These are phyloP conservation scores for Arge pagana DNA, from an alignment of 2,888 invertebrate species.

Conservation along the genomic window DNA sequence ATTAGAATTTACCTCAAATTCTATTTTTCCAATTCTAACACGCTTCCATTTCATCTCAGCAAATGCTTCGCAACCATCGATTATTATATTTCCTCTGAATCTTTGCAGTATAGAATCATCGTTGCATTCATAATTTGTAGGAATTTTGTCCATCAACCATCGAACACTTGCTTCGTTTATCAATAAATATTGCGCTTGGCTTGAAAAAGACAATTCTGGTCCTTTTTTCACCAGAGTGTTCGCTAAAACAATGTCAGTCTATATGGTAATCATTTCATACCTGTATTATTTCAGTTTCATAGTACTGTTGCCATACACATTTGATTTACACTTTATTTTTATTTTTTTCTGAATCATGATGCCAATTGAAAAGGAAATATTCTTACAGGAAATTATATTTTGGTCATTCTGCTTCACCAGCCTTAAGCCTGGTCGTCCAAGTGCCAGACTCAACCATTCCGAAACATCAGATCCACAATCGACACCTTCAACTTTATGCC, in stretches of 20 bases:
- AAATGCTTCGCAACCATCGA: constrained; percentile 74
- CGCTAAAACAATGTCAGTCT: too few relatives aligned
- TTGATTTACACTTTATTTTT: too few relatives aligned
- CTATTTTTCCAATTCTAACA: constrained; percentile 68
- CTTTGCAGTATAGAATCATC: constrained; percentile 70
- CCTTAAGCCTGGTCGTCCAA: constrained; percentile 71
- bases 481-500: constrained; percentile 75
- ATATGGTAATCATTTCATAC: too few relatives aligned
- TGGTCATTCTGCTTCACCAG: constrained; percentile 67
- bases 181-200: constrained; percentile 85
- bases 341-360: too few relatives aligned
- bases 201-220: constrained; percentile 68
- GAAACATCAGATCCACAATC: constrained; percentile 86
- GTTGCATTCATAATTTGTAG: constrained; percentile 56
- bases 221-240: constrained; percentile 35
- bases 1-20: constrained; percentile 68
- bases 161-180: constrained; percentile 78
- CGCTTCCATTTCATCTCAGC: constrained; percentile 75
- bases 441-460: constrained; percentile 77
- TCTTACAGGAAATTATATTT: too few relatives aligned
- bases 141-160: constrained; percentile 69
- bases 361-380: too few relatives aligned
- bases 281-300: too few relatives aligned
- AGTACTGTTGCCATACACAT: too few relatives aligned
- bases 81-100: constrained; percentile 90